These are phyloP conservation scores for Arrhopalites spinosus DNA, from an alignment of 2,888 invertebrate species.

Conservation along the genomic window DNA sequence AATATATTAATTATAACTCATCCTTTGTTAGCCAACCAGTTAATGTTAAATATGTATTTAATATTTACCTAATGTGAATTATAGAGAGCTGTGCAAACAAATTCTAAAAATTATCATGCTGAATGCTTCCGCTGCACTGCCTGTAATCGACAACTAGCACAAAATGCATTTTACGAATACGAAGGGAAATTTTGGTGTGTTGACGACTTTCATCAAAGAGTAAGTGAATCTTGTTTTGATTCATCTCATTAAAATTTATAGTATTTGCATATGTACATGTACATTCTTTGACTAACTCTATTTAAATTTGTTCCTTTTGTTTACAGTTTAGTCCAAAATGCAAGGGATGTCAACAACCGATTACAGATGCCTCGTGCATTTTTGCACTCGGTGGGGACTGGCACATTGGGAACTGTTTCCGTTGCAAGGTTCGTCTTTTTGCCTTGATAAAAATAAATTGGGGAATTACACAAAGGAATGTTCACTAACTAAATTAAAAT, in stretches of 20 bases:
- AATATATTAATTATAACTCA: too few relatives aligned
- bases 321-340: too few relatives aligned
- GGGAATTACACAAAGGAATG: neutral
- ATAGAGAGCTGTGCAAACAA: constrained; percentile 36
- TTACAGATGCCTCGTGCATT: constrained; percentile 40
- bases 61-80: neutral
- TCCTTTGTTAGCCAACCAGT: too few relatives aligned
- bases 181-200: constrained; percentile 39
- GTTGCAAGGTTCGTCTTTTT: constrained; percentile 43
- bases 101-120: constrained; percentile 37
- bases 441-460: neutral
- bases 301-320: constrained; percentile 47
- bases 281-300: too few relatives aligned
- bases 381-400: constrained; percentile 45
- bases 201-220: constrained; percentile 40
- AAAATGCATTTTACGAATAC: constrained; percentile 41
- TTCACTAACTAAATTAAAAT: too few relatives aligned
- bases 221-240: too few relatives aligned
- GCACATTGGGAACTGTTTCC: constrained; percentile 52
- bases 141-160: constrained; percentile 42
- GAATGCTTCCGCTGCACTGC: constrained; percentile 39
- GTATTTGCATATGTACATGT: too few relatives aligned
- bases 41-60: too few relatives aligned
- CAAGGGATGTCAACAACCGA: constrained; percentile 37
- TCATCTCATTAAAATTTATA: too few relatives aligned